These are phyloP conservation scores for Phenganax subtilis DNA, from an alignment of 92 coral and sea anemone species.

Conservation along the genomic window DNA sequence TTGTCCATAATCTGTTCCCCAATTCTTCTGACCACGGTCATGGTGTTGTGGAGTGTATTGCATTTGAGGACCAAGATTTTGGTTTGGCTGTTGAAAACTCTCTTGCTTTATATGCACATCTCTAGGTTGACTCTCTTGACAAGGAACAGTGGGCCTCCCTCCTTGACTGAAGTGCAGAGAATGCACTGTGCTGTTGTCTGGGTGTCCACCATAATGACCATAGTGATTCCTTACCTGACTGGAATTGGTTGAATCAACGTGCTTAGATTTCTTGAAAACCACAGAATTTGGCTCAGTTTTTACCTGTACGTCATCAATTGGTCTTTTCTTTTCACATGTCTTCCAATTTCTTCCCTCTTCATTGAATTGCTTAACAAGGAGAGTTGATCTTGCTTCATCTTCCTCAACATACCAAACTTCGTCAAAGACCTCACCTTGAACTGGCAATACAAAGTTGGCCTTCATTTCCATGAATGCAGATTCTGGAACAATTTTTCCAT, in stretches of 20 bases:
- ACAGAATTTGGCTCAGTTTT: conserved; percentile 1
- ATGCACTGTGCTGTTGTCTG: conserved; percentile 15
- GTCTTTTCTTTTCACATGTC: conserved; percentile 41
- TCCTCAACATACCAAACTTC: conserved; percentile 95
- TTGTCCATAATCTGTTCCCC: conserved; percentile 2
- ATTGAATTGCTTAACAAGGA: conserved; percentile 64
- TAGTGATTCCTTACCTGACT: conserved; percentile 19
- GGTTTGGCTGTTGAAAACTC: conserved; percentile 2
- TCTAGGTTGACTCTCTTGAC: conserved; percentile 30
- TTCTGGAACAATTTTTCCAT: conserved; percentile 85
- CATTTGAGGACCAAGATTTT: conserved; percentile 7
- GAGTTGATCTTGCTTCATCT: conserved; percentile 50
- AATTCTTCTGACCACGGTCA: neutral
- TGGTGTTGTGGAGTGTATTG: conserved; percentile 28
- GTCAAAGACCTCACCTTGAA: conserved; percentile 71
- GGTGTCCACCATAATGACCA: neutral
- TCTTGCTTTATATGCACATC: neutral
- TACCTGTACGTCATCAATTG: conserved; percentile 24
- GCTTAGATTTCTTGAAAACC: conserved; percentile 26
- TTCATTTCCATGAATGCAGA: conserved; percentile 93
- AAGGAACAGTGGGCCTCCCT: conserved; percentile 15
- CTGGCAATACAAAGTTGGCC: conserved; percentile 81
- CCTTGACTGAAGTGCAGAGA: conserved; percentile 13
- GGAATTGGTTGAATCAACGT: neutral
- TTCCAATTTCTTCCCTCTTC: conserved; percentile 66